Evolutionary conservation across 1,140 invertebrate species (phyloP).

Genomic region (Colletes latitarsis): DNA sequence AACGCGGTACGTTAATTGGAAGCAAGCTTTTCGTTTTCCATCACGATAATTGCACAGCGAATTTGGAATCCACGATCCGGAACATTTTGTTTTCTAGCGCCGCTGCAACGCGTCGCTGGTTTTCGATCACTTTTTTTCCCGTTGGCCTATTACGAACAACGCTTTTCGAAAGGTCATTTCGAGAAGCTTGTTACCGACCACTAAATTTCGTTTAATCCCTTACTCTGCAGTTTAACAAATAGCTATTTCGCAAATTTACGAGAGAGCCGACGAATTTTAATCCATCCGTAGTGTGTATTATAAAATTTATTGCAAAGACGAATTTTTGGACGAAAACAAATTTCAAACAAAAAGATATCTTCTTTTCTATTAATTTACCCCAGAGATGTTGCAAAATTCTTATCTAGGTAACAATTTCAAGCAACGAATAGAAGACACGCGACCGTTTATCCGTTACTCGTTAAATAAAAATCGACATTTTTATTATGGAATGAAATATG

Average conservation of each 20-base stretch:
- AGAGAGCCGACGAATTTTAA: background rate
- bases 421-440: no score
- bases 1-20: slow-evolving; percentile 39
- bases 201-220: slow-evolving; percentile 5
- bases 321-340: background rate
- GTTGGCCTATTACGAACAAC: background rate
- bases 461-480: no score
- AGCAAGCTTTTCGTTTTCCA: slow-evolving; percentile 37
- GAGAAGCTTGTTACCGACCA: background rate
- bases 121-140: slow-evolving; percentile 4
- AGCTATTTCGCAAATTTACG: background rate
- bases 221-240: background rate
- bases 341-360: no score
- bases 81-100: slow-evolving; percentile 26
- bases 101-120: background rate
- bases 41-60: slow-evolving; percentile 41
- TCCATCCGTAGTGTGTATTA: background rate
- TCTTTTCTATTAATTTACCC: no score
- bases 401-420: no score
- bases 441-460: no score
- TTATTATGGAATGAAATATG: no score
- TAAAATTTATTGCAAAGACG: background rate
- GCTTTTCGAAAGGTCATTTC: background rate
- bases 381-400: no score
- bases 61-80: slow-evolving; percentile 25